Base-by-base conservation (phyloP, 2,888 invertebrate species). In the Anorthoa munda region DNA sequence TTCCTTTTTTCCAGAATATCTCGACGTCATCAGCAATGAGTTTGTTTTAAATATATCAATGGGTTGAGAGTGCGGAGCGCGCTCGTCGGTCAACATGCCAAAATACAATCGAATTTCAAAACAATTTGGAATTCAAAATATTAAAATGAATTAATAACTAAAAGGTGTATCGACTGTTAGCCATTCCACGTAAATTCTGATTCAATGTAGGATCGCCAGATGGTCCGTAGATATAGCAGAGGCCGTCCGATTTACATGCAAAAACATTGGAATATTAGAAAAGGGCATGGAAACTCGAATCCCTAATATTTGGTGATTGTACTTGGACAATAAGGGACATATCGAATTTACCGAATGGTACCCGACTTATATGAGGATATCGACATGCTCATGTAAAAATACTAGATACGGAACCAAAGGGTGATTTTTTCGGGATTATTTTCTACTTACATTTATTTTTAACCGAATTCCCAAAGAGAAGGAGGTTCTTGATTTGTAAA, bases 141-240 rank as follows among this genome's bases (percentile, higher is more conserved):
- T 17, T 12, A 18, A 69, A 48, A 66, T 46, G 50, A 69, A 69
- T 60, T 65, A 79, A 56, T 58, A 75, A 60, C 48, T 39, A n/a
- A 46, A 71, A 66, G 46, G 18, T 75, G 39, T 58, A 45, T 60
- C 15, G 21, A 11, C 21, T 55, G 45, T 77, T 76, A 53, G 26
- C 51, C 46, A 71, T 78, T 63, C 26, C 0, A 50, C 18, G 31
- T 69, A 39, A 18, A 50, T 58, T 58, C 17, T 51, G n/a, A 53
- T 76, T 78, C 69, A 76, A 82, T 80, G 58, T 46, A 51, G 15
- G 26, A 45, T 50, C 67, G 60, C 67, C 82, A 80, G 82, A 61
- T 77, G 82, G 53, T 68, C 61, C 46, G 21, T 7, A 17, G 53
- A 79, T 81, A 81, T 81, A 75, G 46, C 15, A 39, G 15, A 51